Evolutionary conservation across 2,797 vertebrate genomes (phyloP).

Genomic region (Diglossa cyanea): DNA sequence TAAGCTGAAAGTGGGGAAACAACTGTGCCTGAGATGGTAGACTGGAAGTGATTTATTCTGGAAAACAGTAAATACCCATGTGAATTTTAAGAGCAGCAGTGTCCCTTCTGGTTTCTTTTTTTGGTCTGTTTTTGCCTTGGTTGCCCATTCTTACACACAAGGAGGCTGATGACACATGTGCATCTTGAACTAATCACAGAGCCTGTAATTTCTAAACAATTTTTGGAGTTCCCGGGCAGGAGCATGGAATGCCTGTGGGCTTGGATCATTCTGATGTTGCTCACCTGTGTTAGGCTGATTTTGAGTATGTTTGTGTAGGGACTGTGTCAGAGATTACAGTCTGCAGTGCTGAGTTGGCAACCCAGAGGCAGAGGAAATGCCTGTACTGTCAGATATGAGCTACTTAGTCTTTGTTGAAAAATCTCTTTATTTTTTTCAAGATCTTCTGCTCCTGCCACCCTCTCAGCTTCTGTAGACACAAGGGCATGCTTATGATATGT

Average conservation of each 20-base stretch:
- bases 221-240: background rate
- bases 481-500: background rate
- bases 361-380: background rate
- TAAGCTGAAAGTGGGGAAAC: background rate
- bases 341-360: background rate
- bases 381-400: background rate
- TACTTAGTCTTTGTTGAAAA: background rate
- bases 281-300: background rate
- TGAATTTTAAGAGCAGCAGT: fast-evolving
- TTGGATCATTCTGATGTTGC: background rate
- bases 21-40: background rate
- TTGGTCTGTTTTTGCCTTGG: background rate
- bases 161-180: background rate
- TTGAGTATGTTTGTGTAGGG: background rate
- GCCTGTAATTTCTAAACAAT: background rate
- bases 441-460: background rate
- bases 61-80: background rate
- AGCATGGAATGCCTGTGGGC: background rate
- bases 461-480: background rate
- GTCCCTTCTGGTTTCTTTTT: background rate
- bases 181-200: background rate
- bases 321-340: background rate
- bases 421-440: background rate
- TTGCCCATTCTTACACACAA: background rate
- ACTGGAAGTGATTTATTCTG: background rate